These are phyloP conservation scores for Perodicticus potto DNA, from an alignment of 2,797 vertebrate genomes.

Conservation along the genomic window DNA sequence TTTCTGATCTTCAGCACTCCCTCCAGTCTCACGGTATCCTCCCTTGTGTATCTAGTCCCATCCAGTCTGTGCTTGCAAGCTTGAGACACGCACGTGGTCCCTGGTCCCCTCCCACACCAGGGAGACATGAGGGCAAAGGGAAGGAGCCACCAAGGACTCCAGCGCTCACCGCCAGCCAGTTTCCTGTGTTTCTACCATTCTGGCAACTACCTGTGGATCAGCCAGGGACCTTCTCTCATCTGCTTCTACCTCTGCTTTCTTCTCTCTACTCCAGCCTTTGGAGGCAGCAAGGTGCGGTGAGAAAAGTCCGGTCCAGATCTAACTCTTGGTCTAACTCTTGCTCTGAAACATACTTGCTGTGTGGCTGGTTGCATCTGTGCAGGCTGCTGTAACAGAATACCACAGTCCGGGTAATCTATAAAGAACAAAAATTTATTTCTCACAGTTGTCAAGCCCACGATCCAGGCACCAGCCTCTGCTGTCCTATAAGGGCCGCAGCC, in stretches of 20 bases:
- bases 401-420: not conserved
- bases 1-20: constrained; percentile 27
- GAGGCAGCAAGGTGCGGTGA: not conserved
- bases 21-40: not conserved
- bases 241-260: not conserved
- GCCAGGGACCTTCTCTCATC: not conserved
- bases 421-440: not conserved
- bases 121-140: not conserved
- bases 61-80: not conserved
- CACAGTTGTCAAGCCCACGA: not conserved
- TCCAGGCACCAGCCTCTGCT: not conserved
- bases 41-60: constrained; percentile 38
- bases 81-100: not conserved
- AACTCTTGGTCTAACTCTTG: not conserved
- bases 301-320: not conserved
- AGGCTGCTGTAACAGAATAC: not conserved
- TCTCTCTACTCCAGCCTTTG: not conserved
- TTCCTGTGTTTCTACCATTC: not conserved
- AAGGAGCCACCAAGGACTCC: not conserved
- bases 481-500: not conserved
- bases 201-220: not conserved
- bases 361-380: not conserved
- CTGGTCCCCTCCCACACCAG: not conserved
- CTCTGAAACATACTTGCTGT: not conserved
- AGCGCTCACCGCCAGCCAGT: not conserved